These are phyloP conservation scores for Telenomus remus DNA, from an alignment of 1,140 invertebrate genomes.

Conservation along the genomic window DNA sequence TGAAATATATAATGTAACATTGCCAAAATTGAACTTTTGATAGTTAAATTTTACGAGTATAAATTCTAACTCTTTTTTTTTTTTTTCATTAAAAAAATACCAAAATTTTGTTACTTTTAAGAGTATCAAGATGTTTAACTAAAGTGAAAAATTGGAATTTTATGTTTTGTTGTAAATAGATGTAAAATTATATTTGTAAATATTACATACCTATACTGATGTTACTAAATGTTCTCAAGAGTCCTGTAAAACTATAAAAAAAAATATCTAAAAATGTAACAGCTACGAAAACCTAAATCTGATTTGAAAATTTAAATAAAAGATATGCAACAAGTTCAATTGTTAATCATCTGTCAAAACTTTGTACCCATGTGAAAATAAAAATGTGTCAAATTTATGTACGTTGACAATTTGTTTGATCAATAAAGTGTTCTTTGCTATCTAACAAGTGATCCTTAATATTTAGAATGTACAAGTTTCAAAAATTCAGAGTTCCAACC, in stretches of 20 bases:
- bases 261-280: neutral
- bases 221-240: conserved; percentile 5
- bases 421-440: conserved; percentile 4
- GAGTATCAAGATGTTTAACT: neutral
- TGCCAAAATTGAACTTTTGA: too few species aligned
- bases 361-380: too few species aligned
- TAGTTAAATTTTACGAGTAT: too few species aligned
- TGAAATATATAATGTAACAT: too few species aligned
- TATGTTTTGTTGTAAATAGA: neutral
- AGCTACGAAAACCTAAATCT: too few species aligned
- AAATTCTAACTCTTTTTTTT: too few species aligned
- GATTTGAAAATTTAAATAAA: too few species aligned
- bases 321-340: too few species aligned
- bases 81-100: too few species aligned
- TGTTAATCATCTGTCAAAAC: too few species aligned
- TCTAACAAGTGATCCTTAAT: neutral
- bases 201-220: conserved; percentile 2
- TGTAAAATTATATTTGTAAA: conserved; percentile 2
- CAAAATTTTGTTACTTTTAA: too few species aligned
- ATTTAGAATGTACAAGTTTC: neutral
- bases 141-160: neutral
- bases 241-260: neutral
- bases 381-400: too few species aligned
- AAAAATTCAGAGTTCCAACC: neutral
- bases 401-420: conserved; percentile 12